Base-by-base conservation (phyloP, 2,888 invertebrate genomes). In the Patella ulyssiponensis region DNA sequence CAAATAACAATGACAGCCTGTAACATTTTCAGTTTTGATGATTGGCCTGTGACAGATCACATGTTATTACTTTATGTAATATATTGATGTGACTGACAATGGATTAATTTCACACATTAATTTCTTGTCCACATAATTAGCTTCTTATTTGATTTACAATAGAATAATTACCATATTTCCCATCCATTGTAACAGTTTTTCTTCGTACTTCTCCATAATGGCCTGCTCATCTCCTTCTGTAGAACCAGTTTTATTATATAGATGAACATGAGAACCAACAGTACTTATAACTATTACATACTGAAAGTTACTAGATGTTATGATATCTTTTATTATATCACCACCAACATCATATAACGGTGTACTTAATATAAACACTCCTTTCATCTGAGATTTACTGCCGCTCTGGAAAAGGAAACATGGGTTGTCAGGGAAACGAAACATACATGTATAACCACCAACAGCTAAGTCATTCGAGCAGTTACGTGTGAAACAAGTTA, bases 231-330 rank as follows among this genome's bases (percentile, higher is more conserved):
- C 93, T 73, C 88, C 90, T 69, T 89, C 89, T 33, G 84, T 83
- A 82, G 85, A 77, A 86, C 89, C 91, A 89, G 91, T 81, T 83
- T 90, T 80, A 27, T 93, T 86, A 80, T 93, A 91, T 73, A 92
- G 93, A 69, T 94, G 93, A 54, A 94, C 92, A 75, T 93, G 93
- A 44, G 94, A 89, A 84, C 94, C 93, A 2, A 93, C 93, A 44
- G 93, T 92, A 20, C 94, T 94, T 81, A 95, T 92, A 3, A 95
- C 91, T 7, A 94, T 93, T 79, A 94, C 94, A 85, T 94, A 93
- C 12, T 94, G 93, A 79, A 95, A 94, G 64, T 93, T 91, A 90
- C 94, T 94, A 83, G 93, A 93, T 9, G 92, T 91, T 54, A 95
- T 93, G 44, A 95, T 94, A 83, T 94, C 93, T 82, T 92, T 92